Base-by-base conservation (phyloP, 2,797 vertebrate genomes). In the Pampus argenteus region DNA sequence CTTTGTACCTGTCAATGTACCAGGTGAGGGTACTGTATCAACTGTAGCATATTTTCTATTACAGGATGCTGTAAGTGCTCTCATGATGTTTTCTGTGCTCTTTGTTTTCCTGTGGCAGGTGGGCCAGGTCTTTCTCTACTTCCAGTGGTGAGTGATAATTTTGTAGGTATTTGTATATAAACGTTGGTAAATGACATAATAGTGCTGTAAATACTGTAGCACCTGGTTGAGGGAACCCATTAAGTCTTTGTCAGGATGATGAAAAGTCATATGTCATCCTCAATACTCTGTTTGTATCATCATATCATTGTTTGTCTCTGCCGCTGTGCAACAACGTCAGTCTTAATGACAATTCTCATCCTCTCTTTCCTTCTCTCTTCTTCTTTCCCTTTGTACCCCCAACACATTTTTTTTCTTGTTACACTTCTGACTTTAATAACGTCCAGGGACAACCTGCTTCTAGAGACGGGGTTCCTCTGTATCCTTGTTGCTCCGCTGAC, bases 51-150 rank as follows among this genome's bases (percentile, higher is more conserved):
- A 2, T 47, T 65, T 64, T 63, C 15, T 34, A 5, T 14, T 6
- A 25, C 23, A 28, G n/a, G 22, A 26, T 20, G 28, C 17, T 20
- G 7, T 23, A 11, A 15, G 2, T 20, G 1, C 18, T 56, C 7
- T 62, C 17, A 0, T 1, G 1, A 8, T 40, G 26, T 36, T 34
- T 34, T 54, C 6, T 26, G 36, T 44, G 40, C 8, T 38, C 2
- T 59, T 9, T 79, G 14, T 49, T 23, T 76, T 20, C 79, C 9
- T 73, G 2, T 84, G 78, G 42, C 90, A 99, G 97, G 97, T 98
- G 78, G 97, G 97, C 15, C 97, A 98, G 74, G 97, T 99, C 26
- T 99, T 99, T 76, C 95, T 99, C 51, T 99, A 98, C 87, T 99
- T 99, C 88, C 97, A 99, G 87, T 99, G 97, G 97, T 99, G 92